Conservation (phyloP, 1,140 invertebrate genomes). For the Monochamus saltuarius region DNA sequence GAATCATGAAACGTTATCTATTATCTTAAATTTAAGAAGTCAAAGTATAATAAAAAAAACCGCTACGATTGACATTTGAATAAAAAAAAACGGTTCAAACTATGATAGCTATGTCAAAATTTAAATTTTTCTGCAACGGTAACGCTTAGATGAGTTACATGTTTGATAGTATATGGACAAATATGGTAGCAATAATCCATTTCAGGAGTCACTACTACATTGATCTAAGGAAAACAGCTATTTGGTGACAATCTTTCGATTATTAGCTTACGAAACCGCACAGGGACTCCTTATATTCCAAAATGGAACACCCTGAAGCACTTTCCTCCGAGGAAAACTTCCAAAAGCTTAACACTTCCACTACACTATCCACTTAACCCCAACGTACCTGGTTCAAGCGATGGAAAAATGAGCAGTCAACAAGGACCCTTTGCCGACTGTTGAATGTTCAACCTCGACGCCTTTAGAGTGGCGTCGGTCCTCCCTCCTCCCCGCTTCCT, state of each 20-base stretch:
- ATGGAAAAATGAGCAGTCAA: conserved; percentile 57
- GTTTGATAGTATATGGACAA: neutral
- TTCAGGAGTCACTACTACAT: neutral
- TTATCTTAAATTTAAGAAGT: too few species aligned
- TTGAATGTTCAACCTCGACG: conserved; percentile 31
- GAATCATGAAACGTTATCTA: too few species aligned
- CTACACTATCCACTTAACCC: conserved; percentile 3
- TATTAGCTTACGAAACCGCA: neutral
- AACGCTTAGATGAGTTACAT: too few species aligned
- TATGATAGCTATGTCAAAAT: too few species aligned
- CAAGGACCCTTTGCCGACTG: conserved; percentile 59
- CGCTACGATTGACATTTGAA: too few species aligned
- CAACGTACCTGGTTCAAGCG: conserved; percentile 41
- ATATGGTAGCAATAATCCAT: neutral
- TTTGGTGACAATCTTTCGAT: neutral
- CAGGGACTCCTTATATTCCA: neutral
- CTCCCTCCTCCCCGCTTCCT: neutral
- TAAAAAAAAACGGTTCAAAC: too few species aligned
- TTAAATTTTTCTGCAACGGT: too few species aligned
- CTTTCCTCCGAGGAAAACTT: neutral
- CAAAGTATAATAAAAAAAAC: too few species aligned
- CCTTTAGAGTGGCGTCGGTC: neutral
- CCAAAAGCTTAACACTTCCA: neutral
- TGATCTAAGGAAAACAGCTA: neutral
- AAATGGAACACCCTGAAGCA: neutral